Percentiles rank a stretch among this genome's conserved stretches.
These are phyloP conservation scores for Pungitius pungitius DNA, from an alignment of 2,113 vertebrate species.

Conservation along the genomic window DNA sequence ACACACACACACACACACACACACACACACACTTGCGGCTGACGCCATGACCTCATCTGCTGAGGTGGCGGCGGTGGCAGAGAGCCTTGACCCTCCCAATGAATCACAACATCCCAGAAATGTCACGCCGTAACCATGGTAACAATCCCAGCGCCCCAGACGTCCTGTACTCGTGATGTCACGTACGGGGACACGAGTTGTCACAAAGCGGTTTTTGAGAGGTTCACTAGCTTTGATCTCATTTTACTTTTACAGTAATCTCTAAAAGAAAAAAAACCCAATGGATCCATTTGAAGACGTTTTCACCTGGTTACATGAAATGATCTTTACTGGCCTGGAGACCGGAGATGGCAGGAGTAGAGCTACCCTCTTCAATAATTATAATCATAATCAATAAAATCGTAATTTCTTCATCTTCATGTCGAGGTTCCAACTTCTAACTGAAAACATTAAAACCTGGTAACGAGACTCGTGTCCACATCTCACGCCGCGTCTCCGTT, in stretches of 20 bases:
- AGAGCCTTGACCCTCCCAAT: slow-evolving; percentile 4
- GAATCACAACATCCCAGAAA: slow-evolving; percentile 39
- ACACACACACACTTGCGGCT: not conserved
- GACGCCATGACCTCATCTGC: slow-evolving; percentile 32
- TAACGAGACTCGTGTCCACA: not conserved
- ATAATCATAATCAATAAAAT: no score
- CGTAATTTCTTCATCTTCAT: no score
- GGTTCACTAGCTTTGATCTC: no score
- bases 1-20: not conserved
- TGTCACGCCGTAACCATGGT: slow-evolving; percentile 40
- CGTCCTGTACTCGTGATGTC: slow-evolving; percentile 42
- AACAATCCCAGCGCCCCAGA: not conserved
- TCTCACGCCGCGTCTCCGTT: no score
- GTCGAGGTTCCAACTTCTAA: not conserved
- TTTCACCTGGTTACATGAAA: not conserved
- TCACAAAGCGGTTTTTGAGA: no score
- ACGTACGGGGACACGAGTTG: slow-evolving; percentile 1
- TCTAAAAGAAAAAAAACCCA: no score
- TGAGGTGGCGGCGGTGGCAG: slow-evolving; percentile 12
- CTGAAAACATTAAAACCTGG: not conserved
- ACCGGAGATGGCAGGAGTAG: no score
- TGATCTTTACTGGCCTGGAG: not conserved
- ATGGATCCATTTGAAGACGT: not conserved
- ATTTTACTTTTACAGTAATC: no score
- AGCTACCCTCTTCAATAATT: no score